Percentiles rank a stretch among this genome's conserved stretches.
Evolutionary conservation across 1,140 invertebrate species (phyloP).

Genomic region (Copidosoma floridanum): DNA sequence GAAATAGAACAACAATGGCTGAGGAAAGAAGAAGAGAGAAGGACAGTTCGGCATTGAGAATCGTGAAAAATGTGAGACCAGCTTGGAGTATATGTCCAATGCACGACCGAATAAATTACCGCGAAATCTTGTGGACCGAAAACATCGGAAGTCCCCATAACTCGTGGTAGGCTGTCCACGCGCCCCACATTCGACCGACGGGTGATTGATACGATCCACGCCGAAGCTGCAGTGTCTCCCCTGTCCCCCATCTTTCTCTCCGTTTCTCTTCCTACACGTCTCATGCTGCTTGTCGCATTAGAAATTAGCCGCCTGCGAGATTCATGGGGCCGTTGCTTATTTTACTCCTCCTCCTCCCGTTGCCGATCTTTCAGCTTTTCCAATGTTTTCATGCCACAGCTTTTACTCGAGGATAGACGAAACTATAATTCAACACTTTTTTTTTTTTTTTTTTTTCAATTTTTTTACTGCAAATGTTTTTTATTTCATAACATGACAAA

Average conservation of each 20-base stretch:
- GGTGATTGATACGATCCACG: conserved; percentile 19
- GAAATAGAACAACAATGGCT: too few relatives aligned
- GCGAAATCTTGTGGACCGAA: conserved; percentile 1
- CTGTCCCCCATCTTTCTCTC: not conserved
- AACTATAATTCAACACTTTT: too few relatives aligned
- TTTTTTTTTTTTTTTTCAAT: too few relatives aligned
- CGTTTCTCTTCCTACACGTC: not conserved
- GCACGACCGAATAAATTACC: conserved; percentile 14
- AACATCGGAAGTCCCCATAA: conserved; percentile 13
- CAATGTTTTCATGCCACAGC: too few relatives aligned
- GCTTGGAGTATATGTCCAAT: too few relatives aligned
- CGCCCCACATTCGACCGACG: not conserved
- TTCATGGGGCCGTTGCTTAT: conserved; percentile 11
- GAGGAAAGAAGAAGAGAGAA: too few relatives aligned
- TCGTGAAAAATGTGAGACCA: not conserved
- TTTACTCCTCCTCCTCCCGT: too few relatives aligned
- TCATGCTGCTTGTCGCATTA: too few relatives aligned
- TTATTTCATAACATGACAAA: too few relatives aligned
- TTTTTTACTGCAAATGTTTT: too few relatives aligned
- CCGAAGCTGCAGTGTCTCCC: not conserved
- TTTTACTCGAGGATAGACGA: too few relatives aligned
- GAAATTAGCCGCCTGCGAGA: conserved; percentile 11
- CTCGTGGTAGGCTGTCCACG: not conserved
- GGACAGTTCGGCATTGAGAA: not conserved
- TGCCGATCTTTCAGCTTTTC: too few relatives aligned